Evolutionary conservation across 2,113 vertebrate species (phyloP).

Genomic region (Anser cygnoides): DNA sequence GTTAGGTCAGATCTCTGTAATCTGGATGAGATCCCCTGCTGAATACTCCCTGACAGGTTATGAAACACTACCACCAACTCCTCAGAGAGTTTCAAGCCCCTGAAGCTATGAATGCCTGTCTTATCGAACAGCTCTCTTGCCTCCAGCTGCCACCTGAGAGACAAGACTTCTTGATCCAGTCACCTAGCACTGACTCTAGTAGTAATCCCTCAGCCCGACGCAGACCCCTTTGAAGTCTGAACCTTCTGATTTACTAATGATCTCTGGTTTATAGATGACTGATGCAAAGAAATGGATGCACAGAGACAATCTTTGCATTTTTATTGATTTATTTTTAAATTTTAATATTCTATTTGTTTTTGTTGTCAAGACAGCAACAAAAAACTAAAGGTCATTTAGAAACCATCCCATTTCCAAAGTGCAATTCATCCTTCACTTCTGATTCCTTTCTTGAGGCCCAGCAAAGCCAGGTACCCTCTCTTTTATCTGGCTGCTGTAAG

Average conservation of each 20-base stretch:
- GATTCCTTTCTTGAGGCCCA: neutral
- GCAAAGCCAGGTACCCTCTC: neutral
- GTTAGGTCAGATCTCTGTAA: accelerated
- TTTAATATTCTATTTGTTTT: neutral
- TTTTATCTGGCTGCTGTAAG: neutral
- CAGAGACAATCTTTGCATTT: neutral
- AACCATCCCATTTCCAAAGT: neutral
- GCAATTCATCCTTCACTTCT: neutral
- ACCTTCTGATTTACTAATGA: neutral
- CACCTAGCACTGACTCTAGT: neutral
- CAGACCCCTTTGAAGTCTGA: neutral
- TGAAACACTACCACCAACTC: neutral
- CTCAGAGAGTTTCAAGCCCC: neutral
- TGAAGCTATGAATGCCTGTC: neutral
- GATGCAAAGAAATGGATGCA: neutral
- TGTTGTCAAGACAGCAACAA: neutral
- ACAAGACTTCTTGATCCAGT: neutral
- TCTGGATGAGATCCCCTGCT: neutral
- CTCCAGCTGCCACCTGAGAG: neutral
- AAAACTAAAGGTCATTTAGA: neutral
- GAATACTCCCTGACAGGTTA: neutral
- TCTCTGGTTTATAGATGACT: neutral
- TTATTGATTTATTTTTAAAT: neutral
- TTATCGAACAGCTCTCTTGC: neutral
- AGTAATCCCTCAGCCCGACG: neutral